phyloP scores from a whole-genome alignment of 2,797 vertebrate species.

The Psittacula derbiana region DNA sequence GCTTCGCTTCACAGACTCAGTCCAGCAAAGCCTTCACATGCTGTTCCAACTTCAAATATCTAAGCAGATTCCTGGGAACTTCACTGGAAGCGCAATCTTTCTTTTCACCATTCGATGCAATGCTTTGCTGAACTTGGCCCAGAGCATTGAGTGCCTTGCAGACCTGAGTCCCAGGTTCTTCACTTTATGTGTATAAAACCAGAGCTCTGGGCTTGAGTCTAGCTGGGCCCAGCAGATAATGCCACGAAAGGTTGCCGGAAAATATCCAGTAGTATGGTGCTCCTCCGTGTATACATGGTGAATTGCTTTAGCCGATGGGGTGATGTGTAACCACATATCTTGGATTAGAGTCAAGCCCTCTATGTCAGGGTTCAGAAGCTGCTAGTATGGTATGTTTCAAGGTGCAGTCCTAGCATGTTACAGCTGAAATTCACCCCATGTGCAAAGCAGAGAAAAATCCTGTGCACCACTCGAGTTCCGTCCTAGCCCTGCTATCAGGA shows the following conservation, averaged over 20 bases:
- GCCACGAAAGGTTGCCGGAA: background rate
- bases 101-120: background rate
- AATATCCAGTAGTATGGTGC: conserved; percentile 7
- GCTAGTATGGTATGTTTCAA: conserved; percentile 48
- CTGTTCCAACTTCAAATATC: background rate
- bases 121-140: background rate
- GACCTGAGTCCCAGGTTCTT: background rate
- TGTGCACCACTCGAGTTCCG: background rate
- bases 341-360: conserved; percentile 20
- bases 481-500: background rate
- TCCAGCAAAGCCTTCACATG: background rate
- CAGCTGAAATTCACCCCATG: background rate
- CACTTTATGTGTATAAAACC: background rate
- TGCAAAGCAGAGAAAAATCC: background rate
- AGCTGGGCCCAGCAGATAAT: background rate
- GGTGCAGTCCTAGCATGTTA: conserved; percentile 21
- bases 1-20: background rate
- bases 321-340: conserved; percentile 34
- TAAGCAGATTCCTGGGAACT: background rate
- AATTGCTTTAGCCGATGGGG: conserved; percentile 26
- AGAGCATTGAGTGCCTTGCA: background rate
- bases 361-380: background rate
- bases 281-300: background rate
- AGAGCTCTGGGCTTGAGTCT: conserved; percentile 5
- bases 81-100: background rate